Percentiles rank a stretch among this genome's conserved stretches.
These are phyloP conservation scores for Lasioglossum albipes DNA, from an alignment of 1,140 invertebrate genomes.

Conservation along the genomic window DNA sequence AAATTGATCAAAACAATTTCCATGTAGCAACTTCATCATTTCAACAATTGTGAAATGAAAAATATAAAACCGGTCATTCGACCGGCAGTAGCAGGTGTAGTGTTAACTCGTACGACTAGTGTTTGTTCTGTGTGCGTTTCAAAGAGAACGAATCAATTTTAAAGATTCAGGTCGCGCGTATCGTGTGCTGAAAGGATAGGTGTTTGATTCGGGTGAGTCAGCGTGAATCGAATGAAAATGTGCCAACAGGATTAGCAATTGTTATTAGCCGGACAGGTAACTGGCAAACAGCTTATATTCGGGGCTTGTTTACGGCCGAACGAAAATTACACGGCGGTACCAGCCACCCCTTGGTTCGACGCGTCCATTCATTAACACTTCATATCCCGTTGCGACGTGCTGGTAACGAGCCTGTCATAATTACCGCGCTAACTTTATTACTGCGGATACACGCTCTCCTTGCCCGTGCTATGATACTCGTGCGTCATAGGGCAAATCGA, in stretches of 20 bases:
- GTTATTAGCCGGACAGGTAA: background rate
- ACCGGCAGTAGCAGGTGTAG: too few relatives aligned
- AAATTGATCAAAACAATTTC: too few relatives aligned
- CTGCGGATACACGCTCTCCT: conserved; percentile 65
- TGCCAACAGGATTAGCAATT: background rate
- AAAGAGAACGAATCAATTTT: background rate
- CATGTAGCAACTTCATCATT: too few relatives aligned
- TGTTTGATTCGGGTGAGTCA: background rate
- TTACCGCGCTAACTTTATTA: conserved; percentile 78
- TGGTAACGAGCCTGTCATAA: conserved; percentile 79
- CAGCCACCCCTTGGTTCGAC: conserved; percentile 76
- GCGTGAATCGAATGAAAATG: background rate
- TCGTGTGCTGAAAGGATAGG: background rate
- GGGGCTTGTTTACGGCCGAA: conserved; percentile 68
- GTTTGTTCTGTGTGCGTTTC: too few relatives aligned
- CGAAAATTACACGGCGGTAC: conserved; percentile 71
- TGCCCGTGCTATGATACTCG: conserved; percentile 57
- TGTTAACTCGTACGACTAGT: too few relatives aligned
- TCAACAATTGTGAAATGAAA: too few relatives aligned
- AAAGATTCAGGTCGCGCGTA: background rate
- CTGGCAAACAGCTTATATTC: conserved; percentile 16
- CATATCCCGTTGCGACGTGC: conserved; percentile 76
- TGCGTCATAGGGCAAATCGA: conserved; percentile 65
- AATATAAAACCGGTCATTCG: too few relatives aligned
- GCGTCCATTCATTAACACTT: conserved; percentile 78